phyloP scores from a whole-genome alignment of 35 echinoderm and acorn worm genomes.

The Apostichopus parvimensis region DNA sequence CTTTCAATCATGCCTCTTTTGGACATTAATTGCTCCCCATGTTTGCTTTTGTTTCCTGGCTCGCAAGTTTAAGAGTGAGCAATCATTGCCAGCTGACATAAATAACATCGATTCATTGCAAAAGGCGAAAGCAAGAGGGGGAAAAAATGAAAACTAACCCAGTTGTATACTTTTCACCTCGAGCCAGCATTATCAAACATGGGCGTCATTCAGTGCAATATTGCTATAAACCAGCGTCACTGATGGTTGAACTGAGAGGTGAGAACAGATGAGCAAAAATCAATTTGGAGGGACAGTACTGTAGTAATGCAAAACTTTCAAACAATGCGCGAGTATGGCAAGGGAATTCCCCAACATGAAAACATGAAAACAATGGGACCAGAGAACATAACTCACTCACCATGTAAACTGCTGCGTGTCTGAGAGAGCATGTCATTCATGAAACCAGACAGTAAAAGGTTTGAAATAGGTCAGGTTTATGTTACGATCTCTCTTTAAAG shows the following conservation, averaged over 20 bases:
- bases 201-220: too few species aligned
- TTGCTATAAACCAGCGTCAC: too few species aligned
- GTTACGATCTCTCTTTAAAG: not conserved
- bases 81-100: too few species aligned
- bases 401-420: not conserved
- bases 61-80: too few species aligned
- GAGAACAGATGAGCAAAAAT: too few species aligned
- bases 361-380: not conserved
- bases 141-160: too few species aligned
- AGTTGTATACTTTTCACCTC: too few species aligned
- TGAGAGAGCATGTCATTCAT: not conserved
- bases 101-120: not conserved
- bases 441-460: not conserved
- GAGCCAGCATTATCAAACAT: too few species aligned
- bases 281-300: not conserved
- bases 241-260: too few species aligned
- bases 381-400: not conserved
- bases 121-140: too few species aligned
- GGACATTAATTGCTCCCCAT: not conserved
- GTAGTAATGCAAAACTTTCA: not conserved
- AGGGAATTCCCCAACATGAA: not conserved
- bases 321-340: not conserved
- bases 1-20: not conserved
- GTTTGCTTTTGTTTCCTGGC: too few species aligned
- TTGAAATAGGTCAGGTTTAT: not conserved